Evolutionary conservation across 2,888 invertebrate genomes (phyloP).

Genomic region (Coelopa pilipes): DNA sequence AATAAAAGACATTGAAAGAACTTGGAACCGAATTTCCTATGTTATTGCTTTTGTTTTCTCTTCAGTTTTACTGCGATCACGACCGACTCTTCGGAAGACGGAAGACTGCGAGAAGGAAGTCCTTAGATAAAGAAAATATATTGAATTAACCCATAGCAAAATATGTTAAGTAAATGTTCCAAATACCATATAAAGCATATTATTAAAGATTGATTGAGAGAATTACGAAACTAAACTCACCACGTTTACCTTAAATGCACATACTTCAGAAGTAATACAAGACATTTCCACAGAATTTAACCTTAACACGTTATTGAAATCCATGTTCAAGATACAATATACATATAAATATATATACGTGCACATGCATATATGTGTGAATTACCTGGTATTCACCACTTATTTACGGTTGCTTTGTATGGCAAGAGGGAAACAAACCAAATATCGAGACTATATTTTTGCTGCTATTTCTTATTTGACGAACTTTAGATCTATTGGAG

Average conservation of each 20-base stretch:
- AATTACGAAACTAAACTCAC: background rate
- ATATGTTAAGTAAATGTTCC: background rate
- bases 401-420: too few species aligned
- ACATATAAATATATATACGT: too few species aligned
- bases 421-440: background rate
- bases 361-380: too few species aligned
- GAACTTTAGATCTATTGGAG: background rate
- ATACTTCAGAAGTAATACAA: background rate
- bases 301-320: too few species aligned
- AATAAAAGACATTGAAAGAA: constrained; percentile 4
- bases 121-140: background rate
- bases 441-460: constrained; percentile 24
- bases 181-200: background rate
- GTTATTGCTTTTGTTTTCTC: too few species aligned
- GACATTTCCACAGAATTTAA: too few species aligned
- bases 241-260: constrained; percentile 15
- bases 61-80: too few species aligned
- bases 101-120: too few species aligned
- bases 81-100: too few species aligned
- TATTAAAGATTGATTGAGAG: too few species aligned
- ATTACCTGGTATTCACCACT: too few species aligned
- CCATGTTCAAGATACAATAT: background rate
- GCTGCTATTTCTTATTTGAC: constrained; percentile 21
- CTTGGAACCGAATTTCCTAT: background rate
- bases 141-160: background rate